Evolutionary conservation across 2,888 invertebrate species (phyloP), one percentile per base, ranked within the genome.

Genomic region (Noctua comes): DNA sequence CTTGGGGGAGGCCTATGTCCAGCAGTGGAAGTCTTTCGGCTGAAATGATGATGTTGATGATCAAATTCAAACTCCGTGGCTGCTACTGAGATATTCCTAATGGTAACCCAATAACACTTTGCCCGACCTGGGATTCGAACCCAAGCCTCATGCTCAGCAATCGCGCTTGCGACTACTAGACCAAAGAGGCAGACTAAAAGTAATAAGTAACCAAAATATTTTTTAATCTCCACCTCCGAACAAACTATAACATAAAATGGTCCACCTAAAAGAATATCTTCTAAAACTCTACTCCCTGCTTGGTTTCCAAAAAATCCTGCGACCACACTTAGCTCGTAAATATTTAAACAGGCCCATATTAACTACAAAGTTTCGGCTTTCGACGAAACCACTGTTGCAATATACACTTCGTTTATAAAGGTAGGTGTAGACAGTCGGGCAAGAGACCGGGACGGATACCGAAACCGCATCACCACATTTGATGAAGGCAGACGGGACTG

Each of bases 291-390:
- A 48, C n/a, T 27, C 68, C 8, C 36, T 36, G 36, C 36, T 68
- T 72, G 43, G 51, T 68, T 62, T 36, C 69, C 68, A 51, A 72
- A 85, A 77, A 77, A 74, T 73, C 77, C 46, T 36, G 46, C 65
- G 68, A 86, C 89, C 85, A 74, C 84, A 88, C 72, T 83, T 64
- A 6, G 74, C 66, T 73, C 68, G 62, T 73, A 77, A 80, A 86
- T 86, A 83, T 77, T 88, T 79, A 82, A 89, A 86, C 85, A 72
- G 79, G 43, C 70, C 80, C 82, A 69, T 85, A 89, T 80, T 77
- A 86, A 79, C 78, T 75, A 83, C 80, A 83, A 89, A 88, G 80
- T 88, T 83, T 89, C 16, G 65, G 80, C 79, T 84, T 85, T 86
- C 82, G 84, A 77, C 68, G 73, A 82, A 84, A 86, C 86, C 84